Evolutionary conservation across 2,888 invertebrate species (phyloP), one percentile per base, ranked within the genome.

Genomic region (Patella pellucida): DNA sequence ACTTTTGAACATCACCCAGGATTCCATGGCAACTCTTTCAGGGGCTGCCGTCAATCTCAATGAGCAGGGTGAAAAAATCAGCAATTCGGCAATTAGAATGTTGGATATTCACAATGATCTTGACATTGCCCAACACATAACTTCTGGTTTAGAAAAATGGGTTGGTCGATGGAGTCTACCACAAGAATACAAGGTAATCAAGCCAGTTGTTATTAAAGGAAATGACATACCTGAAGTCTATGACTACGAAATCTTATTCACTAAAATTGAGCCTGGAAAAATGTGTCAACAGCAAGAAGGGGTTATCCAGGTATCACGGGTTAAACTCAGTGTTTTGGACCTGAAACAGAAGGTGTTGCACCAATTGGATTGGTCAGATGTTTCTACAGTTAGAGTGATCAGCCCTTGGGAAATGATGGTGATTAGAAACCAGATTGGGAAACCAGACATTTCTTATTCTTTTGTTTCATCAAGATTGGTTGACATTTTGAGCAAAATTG

Each of bases 381-480:
- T 86, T 16, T 86, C 86, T 31, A 73, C 78, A 50, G 73, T 86
- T 11, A 73, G 79, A n/a, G 84, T 85, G 4, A 68, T 84, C 2
- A 84, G 82, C 11, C 84, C 85, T 5, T 86, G 83, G 81, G 84
- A 86, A 73, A 76, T 86, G 14, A 77, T 80, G 52, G 76, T 85
- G 9, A 80, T 82, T 73, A 72, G 79, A 62, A 83, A 80, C 62
- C 79, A 78, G 41, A 83, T 85, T 52, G 86, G 86, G 9, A 75
- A 82, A 74, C 79, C 85, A 50, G 86, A 86, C 72, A 68, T 85
- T 52, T 77, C 72, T 9, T 85, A 81, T 75, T 69, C 76, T 54
- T 67, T 84, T 11, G 79, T 84, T 56, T 82, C 84, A 74, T 81
- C 85, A 16, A 76, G 77, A 16, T 76, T 85, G 76, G 76, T 82